Conservation (phyloP, 2,113 vertebrate species). For the Hyaena hyaena region DNA sequence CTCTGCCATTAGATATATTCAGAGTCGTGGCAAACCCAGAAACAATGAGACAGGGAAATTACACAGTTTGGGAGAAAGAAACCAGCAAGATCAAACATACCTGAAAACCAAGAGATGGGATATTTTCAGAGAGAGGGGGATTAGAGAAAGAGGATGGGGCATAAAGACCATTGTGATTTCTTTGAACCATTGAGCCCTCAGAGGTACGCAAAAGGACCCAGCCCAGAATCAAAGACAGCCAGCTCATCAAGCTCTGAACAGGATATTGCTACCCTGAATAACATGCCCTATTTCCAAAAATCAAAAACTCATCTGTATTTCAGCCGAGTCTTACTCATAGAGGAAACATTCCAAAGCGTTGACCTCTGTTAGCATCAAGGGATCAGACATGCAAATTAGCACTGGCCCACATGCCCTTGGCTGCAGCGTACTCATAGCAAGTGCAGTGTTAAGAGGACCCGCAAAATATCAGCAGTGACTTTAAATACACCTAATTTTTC, state of each 20-base stretch:
- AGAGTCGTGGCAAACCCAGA: neutral
- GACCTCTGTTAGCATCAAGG: constrained; percentile 7
- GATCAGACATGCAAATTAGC: constrained; percentile 41
- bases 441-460: neutral
- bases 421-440: neutral
- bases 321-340: neutral
- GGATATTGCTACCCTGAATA: neutral
- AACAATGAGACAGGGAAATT: neutral
- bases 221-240: neutral
- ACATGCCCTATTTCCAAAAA: neutral
- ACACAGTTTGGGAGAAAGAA: neutral
- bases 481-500: neutral
- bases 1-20: constrained; percentile 42
- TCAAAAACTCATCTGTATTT: constrained; percentile 39
- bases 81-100: neutral
- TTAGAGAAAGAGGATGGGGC: neutral
- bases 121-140: neutral
- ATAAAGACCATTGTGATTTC: no score
- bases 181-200: no score
- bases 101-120: neutral
- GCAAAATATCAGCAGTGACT: neutral
- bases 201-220: neutral
- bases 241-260: neutral
- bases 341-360: constrained; percentile 5
- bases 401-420: neutral